Percentiles rank a stretch among this genome's conserved stretches.
phyloP scores from a whole-genome alignment of 2,888 invertebrate genomes.

The Rapana venosa region DNA sequence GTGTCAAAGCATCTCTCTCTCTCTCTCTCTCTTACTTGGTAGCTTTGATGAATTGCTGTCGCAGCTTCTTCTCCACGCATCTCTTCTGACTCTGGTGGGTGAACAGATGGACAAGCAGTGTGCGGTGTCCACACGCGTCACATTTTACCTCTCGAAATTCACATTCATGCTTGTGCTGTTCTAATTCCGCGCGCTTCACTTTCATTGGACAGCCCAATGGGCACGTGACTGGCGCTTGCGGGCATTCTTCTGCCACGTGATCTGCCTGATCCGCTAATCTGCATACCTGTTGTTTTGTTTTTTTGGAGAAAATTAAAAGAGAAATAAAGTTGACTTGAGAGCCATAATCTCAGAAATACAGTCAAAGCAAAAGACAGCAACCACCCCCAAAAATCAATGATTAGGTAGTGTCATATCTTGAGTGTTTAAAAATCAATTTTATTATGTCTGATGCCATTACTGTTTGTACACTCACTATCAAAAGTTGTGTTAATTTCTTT shows the following conservation, averaged over 20 bases:
- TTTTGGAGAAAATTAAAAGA: not conserved
- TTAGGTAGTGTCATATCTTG: no score
- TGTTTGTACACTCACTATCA: no score
- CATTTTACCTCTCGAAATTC: slow-evolving; percentile 61
- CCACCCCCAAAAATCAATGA: no score
- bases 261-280: slow-evolving; percentile 61
- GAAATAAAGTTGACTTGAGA: not conserved
- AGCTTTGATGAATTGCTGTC: slow-evolving; percentile 63
- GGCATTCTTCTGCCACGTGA: slow-evolving; percentile 61
- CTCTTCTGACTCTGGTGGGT: slow-evolving; percentile 65
- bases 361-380: no score
- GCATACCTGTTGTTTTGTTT: slow-evolving; percentile 49
- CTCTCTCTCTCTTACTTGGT: slow-evolving; percentile 51
- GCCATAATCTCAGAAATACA: no score
- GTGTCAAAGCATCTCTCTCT: no score
- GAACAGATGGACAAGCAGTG: slow-evolving; percentile 60
- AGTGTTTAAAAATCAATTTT: no score
- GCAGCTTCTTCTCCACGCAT: slow-evolving; percentile 65
- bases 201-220: slow-evolving; percentile 62
- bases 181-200: slow-evolving; percentile 58
- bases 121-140: slow-evolving; percentile 64
- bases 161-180: slow-evolving; percentile 58
- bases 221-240: slow-evolving; percentile 60
- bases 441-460: no score
- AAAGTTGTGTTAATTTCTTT: no score